Conservation (phyloP, 2,888 invertebrate species). For the Embidobia sp. region DNA sequence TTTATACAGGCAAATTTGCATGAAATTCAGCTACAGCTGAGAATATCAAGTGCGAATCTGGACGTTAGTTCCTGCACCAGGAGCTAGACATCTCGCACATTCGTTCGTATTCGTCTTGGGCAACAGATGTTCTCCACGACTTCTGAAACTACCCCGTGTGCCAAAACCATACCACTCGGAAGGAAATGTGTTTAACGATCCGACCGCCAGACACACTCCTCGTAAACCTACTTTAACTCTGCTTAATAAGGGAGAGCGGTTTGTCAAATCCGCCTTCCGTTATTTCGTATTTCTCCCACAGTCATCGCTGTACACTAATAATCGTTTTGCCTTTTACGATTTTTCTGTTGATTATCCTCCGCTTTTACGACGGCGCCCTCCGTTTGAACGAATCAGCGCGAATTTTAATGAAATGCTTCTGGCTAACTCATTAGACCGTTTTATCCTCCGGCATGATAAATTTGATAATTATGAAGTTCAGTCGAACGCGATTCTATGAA, state of each 20-base stretch:
- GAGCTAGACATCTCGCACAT: slow-evolving; percentile 44
- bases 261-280: slow-evolving; percentile 55
- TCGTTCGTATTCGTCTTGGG: slow-evolving; percentile 66
- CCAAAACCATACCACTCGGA: slow-evolving; percentile 61
- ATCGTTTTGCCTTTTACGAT: slow-evolving; percentile 15
- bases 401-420: not conserved
- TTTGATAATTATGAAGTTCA: too few relatives aligned
- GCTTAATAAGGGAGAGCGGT: slow-evolving; percentile 58
- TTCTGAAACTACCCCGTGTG: slow-evolving; percentile 70
- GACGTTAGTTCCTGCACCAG: slow-evolving; percentile 38
- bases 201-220: slow-evolving; percentile 54
- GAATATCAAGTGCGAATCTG: slow-evolving; percentile 57
- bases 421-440: not conserved
- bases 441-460: not conserved
- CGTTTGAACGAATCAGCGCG: not conserved
- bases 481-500: too few relatives aligned
- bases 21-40: slow-evolving; percentile 26
- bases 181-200: slow-evolving; percentile 72
- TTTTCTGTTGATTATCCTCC: too few relatives aligned
- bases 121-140: slow-evolving; percentile 77
- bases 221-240: slow-evolving; percentile 62
- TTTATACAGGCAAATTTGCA: slow-evolving; percentile 21
- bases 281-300: slow-evolving; percentile 35
- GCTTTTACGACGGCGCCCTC: slow-evolving; percentile 6
- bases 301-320: slow-evolving; percentile 10